These are phyloP conservation scores for Numenius phaeopus DNA, from an alignment of 2,797 vertebrate genomes.

Conservation along the genomic window DNA sequence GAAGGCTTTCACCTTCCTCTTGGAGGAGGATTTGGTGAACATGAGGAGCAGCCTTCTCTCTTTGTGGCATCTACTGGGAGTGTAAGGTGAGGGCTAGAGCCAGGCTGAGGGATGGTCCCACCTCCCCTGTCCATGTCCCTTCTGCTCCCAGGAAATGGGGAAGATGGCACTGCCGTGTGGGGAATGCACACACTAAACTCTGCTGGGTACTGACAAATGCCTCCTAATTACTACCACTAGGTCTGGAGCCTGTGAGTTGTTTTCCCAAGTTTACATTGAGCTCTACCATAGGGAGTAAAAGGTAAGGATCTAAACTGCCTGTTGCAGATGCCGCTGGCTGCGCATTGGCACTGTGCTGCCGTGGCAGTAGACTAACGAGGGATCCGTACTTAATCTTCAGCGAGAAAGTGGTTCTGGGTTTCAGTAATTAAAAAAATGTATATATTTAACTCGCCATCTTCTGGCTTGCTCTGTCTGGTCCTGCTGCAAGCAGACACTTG, in stretches of 20 bases:
- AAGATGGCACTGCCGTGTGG: not conserved
- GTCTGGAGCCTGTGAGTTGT: not conserved
- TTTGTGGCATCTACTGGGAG: not conserved
- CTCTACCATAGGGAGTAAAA: not conserved
- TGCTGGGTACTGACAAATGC: not conserved
- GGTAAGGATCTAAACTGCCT: not conserved
- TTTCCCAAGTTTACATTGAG: not conserved
- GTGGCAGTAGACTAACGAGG: not conserved
- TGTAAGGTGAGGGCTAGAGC: not conserved
- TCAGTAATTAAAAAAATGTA: slow-evolving; percentile 11
- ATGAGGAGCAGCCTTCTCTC: not conserved
- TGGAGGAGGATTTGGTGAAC: not conserved
- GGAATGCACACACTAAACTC: not conserved
- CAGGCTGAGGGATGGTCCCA: not conserved
- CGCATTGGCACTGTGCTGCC: not conserved
- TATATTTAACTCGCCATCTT: not conserved
- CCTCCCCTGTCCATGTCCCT: not conserved
- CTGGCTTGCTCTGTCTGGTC: not conserved
- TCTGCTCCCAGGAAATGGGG: not conserved
- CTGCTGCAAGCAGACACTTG: slow-evolving; percentile 22
- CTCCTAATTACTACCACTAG: not conserved
- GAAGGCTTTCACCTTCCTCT: not conserved
- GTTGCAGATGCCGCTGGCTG: not conserved
- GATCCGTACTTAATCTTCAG: not conserved
- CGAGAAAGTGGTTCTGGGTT: not conserved